Percentiles rank a stretch among this genome's conserved stretches.
Conservation (phyloP, 92 coral and sea anemone species). For the Palythoa heliodiscus region DNA sequence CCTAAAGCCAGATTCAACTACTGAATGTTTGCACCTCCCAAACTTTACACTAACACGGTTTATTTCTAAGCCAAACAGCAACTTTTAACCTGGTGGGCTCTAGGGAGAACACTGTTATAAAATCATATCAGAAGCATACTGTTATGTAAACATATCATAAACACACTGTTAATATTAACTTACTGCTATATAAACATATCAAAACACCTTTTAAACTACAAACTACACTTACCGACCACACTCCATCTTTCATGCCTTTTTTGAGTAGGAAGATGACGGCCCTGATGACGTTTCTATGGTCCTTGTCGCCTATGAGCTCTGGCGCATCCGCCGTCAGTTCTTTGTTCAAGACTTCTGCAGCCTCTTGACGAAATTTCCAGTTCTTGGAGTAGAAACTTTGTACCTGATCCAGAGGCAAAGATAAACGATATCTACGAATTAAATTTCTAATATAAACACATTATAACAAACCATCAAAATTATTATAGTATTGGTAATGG, state of each 20-base stretch:
- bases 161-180: neutral
- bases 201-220: neutral
- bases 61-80: too few species aligned
- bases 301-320: constrained; percentile 79
- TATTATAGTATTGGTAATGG: too few species aligned
- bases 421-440: neutral
- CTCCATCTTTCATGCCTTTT: constrained; percentile 94
- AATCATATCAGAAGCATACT: neutral
- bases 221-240: constrained; percentile 75
- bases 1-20: too few species aligned
- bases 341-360: constrained; percentile 74
- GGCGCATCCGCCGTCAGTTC: constrained; percentile 83
- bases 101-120: too few species aligned
- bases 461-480: too few species aligned
- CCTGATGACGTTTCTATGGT: constrained; percentile 77
- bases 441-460: too few species aligned
- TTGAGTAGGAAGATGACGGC: constrained; percentile 82
- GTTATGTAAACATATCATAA: neutral
- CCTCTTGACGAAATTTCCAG: constrained; percentile 96
- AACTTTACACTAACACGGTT: too few species aligned
- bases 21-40: too few species aligned
- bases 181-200: neutral
- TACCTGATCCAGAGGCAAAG: constrained; percentile 56
- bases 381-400: constrained; percentile 94
- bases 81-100: too few species aligned